phyloP scores from a whole-genome alignment of 2,797 vertebrate genomes.

The Botia almorhae region DNA sequence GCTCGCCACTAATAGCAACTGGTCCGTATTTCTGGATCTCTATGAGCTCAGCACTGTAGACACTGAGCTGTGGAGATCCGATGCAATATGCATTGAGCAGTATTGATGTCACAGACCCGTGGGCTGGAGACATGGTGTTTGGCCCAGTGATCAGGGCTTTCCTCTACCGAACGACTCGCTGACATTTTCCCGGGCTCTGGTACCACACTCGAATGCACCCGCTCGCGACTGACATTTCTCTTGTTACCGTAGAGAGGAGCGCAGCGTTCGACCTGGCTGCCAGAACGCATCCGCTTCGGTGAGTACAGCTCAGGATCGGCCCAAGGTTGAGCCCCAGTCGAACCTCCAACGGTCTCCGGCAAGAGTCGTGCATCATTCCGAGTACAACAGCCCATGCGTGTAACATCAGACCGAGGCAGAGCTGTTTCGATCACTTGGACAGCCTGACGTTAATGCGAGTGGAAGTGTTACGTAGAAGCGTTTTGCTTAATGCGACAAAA shows the following conservation, averaged over 20 bases:
- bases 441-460: slow-evolving; percentile 14
- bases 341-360: not conserved
- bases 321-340: slow-evolving; percentile 13
- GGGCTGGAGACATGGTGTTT: slow-evolving; percentile 23
- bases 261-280: slow-evolving; percentile 46
- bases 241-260: slow-evolving; percentile 31
- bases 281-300: slow-evolving; percentile 30
- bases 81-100: slow-evolving; percentile 28
- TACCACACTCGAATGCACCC: slow-evolving; percentile 39
- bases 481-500: slow-evolving; percentile 19
- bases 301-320: slow-evolving; percentile 14
- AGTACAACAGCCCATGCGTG: slow-evolving; percentile 1
- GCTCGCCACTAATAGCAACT: not conserved
- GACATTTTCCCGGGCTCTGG: slow-evolving; percentile 48
- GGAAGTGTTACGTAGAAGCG: slow-evolving; percentile 28
- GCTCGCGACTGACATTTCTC: slow-evolving; percentile 55
- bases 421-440: slow-evolving; percentile 11
- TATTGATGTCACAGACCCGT: slow-evolving; percentile 39
- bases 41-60: too few relatives aligned
- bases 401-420: not conserved
- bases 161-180: slow-evolving; percentile 34
- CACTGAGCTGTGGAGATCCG: slow-evolving; percentile 7
- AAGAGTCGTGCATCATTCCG: slow-evolving; percentile 7
- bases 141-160: slow-evolving; percentile 25
- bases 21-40: not conserved